Percentiles rank a stretch among this genome's conserved stretches.
Conservation (phyloP, 2,888 invertebrate genomes). For the Scaptomyza polygonia region DNA sequence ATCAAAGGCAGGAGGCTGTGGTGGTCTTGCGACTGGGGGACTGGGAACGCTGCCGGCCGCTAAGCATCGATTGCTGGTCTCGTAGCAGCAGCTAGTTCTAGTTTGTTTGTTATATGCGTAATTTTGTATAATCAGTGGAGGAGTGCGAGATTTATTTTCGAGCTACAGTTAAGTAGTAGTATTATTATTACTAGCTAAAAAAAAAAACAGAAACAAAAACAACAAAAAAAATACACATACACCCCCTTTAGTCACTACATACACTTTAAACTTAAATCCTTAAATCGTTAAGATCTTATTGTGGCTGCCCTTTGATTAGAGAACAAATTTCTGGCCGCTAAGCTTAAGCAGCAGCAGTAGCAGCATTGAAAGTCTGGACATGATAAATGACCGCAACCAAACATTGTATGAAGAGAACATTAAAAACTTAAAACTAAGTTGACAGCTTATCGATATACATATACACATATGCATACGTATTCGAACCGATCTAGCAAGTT, state of each 20-base stretch:
- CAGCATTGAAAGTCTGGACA: slow-evolving; percentile 9
- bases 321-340: slow-evolving; percentile 1
- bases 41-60: slow-evolving; percentile 32
- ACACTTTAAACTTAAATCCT: slow-evolving; percentile 31
- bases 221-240: background rate
- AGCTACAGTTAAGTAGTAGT: slow-evolving; percentile 50
- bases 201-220: background rate
- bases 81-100: slow-evolving; percentile 73
- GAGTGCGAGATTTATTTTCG: slow-evolving; percentile 42
- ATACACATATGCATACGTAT: slow-evolving; percentile 5
- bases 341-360: slow-evolving; percentile 13
- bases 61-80: slow-evolving; percentile 60
- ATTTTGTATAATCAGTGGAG: slow-evolving; percentile 52
- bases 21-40: slow-evolving; percentile 7
- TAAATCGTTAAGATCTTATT: background rate
- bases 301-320: no score
- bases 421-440: slow-evolving; percentile 27
- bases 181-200: slow-evolving; percentile 69
- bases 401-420: slow-evolving; percentile 16
- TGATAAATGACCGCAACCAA: slow-evolving; percentile 16
- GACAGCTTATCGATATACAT: slow-evolving; percentile 26
- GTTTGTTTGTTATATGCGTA: slow-evolving; percentile 58
- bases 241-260: slow-evolving; percentile 65
- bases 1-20: background rate
- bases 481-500: slow-evolving; percentile 19